Percentiles rank a stretch among this genome's conserved stretches.
Evolutionary conservation across 92 coral and sea anemone species (phyloP).

Genomic region (Galaxea fascicularis): DNA sequence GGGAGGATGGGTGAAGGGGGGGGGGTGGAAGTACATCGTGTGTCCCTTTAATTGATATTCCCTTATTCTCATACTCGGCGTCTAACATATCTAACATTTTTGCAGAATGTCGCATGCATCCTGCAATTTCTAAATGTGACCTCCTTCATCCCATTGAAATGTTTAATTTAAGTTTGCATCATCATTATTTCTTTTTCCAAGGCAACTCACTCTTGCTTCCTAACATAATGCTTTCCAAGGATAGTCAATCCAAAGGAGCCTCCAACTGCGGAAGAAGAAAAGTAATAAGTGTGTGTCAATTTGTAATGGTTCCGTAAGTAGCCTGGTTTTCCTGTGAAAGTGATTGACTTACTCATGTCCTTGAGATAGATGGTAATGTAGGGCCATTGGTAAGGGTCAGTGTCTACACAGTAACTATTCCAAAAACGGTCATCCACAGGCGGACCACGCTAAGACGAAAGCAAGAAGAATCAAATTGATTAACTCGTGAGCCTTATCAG

Average conservation of each 20-base stretch:
- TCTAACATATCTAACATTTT: too few relatives aligned
- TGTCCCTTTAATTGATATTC: too few relatives aligned
- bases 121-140: too few relatives aligned
- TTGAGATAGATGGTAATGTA: conserved; percentile 90
- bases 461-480: background rate
- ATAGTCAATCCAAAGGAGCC: conserved; percentile 93
- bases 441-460: conserved; percentile 81
- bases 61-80: too few relatives aligned
- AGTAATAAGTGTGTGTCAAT: background rate
- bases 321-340: background rate
- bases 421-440: conserved; percentile 94
- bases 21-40: background rate
- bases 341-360: conserved; percentile 74
- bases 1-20: background rate
- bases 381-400: conserved; percentile 97
- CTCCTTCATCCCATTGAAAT: background rate
- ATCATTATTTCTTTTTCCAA: background rate
- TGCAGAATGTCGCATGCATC: too few relatives aligned
- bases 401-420: conserved; percentile 93
- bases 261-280: conserved; percentile 67
- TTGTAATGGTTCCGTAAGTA: background rate
- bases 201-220: conserved; percentile 91
- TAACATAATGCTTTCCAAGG: conserved; percentile 93
- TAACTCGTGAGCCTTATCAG: background rate
- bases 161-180: background rate